A percentile compares a stretch with the other conserved stretches of the same genome.
Conservation (phyloP, 2,888 invertebrate genomes). For the Pollenia labialis region DNA sequence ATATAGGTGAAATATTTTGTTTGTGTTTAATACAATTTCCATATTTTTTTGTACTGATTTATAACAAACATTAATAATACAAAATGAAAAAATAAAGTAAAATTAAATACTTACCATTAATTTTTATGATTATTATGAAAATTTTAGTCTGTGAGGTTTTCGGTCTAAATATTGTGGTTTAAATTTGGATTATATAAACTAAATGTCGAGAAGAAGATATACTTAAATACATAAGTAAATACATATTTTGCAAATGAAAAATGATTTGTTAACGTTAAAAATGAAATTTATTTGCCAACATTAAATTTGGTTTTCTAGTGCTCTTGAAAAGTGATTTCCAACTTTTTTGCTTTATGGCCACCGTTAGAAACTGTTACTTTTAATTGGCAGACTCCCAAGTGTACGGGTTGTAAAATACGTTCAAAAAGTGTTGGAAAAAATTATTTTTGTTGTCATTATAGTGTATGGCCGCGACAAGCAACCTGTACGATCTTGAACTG, state of each 20-base stretch:
- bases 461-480: no score
- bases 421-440: no score
- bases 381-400: no score
- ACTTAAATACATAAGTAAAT: no score
- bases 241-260: not conserved
- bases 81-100: conserved; percentile 11
- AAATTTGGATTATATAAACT: not conserved
- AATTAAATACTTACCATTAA: conserved; percentile 40
- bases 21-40: conserved; percentile 11
- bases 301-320: not conserved
- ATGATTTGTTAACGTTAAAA: not conserved
- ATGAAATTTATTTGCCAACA: conserved; percentile 23
- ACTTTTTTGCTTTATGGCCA: no score
- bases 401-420: no score
- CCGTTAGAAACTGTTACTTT: no score
- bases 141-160: no score
- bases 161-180: not conserved
- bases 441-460: no score
- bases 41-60: conserved; percentile 34
- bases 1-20: not conserved
- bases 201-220: not conserved
- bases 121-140: conserved; percentile 9
- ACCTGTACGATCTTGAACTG: no score
- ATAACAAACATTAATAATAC: conserved; percentile 34
- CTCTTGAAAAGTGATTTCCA: no score